These are phyloP conservation scores for Colius striatus DNA, from an alignment of 2,113 vertebrate genomes.

Conservation along the genomic window DNA sequence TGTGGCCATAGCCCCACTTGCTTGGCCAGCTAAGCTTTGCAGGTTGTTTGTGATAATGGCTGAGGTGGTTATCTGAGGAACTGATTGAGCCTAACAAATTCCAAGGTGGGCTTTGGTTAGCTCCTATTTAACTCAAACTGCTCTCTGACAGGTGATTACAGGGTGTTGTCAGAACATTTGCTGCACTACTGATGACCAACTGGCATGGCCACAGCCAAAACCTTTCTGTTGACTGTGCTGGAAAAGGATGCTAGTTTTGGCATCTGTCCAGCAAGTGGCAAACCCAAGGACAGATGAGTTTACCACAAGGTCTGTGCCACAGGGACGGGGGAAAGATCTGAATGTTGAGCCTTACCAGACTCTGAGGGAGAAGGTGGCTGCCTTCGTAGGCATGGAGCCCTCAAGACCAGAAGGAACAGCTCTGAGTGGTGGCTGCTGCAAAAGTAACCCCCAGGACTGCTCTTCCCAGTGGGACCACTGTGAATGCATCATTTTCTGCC, in stretches of 20 bases:
- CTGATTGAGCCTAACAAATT: accelerated
- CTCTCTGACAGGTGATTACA: not conserved
- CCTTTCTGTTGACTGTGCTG: not conserved
- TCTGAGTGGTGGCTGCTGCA: not conserved
- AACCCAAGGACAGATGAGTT: not conserved
- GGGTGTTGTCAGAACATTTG: not conserved
- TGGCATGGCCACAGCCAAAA: not conserved
- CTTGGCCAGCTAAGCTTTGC: not conserved
- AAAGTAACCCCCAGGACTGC: not conserved
- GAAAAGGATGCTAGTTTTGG: not conserved
- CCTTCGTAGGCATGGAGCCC: not conserved
- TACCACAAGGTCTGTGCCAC: not conserved
- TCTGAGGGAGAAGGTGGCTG: not conserved
- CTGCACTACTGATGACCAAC: not conserved
- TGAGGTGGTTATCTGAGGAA: not conserved
- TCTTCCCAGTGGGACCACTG: not conserved
- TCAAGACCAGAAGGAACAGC: not conserved
- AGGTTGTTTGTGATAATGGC: not conserved
- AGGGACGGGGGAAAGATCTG: not conserved
- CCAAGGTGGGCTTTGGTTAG: not conserved
- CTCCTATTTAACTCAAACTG: not conserved
- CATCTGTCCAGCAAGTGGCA: not conserved
- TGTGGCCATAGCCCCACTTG: accelerated
- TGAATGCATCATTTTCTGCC: not conserved
- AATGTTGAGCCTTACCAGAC: not conserved